Evolutionary conservation across 2,797 vertebrate species (phyloP).

Genomic region (Pitangus sulphuratus): DNA sequence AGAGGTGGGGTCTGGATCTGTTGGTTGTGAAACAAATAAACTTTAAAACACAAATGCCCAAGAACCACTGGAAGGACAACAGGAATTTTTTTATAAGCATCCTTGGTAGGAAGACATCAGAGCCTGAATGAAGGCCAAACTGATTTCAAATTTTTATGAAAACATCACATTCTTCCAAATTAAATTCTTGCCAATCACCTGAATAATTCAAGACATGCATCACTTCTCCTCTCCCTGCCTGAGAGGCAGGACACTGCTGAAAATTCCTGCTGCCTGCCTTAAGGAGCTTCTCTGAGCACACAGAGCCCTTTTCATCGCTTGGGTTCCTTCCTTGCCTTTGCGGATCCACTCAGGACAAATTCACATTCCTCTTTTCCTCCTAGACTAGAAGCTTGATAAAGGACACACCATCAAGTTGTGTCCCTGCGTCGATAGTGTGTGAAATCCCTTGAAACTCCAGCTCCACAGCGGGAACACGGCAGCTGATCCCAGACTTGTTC

Average conservation of each 20-base stretch:
- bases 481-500: no score
- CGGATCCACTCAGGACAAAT: neutral
- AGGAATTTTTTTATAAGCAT: neutral
- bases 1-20: neutral
- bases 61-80: neutral
- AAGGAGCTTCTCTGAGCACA: neutral
- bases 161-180: neutral
- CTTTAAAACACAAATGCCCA: neutral
- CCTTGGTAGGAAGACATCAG: neutral
- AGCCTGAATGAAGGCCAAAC: neutral
- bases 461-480: neutral
- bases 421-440: neutral
- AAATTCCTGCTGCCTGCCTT: neutral
- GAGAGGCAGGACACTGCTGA: neutral
- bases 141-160: constrained; percentile 29
- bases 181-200: neutral
- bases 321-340: neutral
- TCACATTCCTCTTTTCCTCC: neutral
- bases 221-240: neutral
- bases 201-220: constrained; percentile 25
- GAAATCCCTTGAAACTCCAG: neutral
- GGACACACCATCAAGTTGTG: neutral
- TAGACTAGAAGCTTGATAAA: neutral
- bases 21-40: neutral
- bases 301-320: neutral